Percentiles rank a stretch among this genome's conserved stretches.
phyloP scores from a whole-genome alignment of 2,888 invertebrate species.

The Diarsia mendica region DNA sequence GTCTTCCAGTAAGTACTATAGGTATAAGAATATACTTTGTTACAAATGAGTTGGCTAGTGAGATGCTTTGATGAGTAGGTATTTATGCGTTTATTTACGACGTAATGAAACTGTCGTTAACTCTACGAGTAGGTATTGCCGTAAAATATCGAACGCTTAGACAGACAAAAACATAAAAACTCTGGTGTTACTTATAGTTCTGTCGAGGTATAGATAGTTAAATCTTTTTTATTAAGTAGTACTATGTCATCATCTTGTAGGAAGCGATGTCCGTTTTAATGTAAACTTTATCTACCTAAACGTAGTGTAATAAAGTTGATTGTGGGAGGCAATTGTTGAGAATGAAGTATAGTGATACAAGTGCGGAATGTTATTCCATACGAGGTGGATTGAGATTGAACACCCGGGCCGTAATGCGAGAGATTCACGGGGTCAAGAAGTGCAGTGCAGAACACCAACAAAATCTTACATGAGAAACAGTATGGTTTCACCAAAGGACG shows the following conservation, averaged over 20 bases:
- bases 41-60: slow-evolving; percentile 27
- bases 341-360: no score
- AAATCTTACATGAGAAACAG: no score
- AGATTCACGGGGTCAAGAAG: no score
- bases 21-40: slow-evolving; percentile 19
- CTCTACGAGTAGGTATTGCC: slow-evolving; percentile 33
- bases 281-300: background rate
- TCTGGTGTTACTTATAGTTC: background rate
- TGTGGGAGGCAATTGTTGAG: no score
- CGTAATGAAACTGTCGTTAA: slow-evolving; percentile 67
- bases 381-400: no score
- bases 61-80: slow-evolving; percentile 46
- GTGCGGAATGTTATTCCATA: no score
- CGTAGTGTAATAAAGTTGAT: background rate
- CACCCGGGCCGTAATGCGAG: no score
- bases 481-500: no score
- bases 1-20: no score
- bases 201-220: slow-evolving; percentile 2
- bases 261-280: background rate
- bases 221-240: background rate
- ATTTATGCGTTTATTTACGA: slow-evolving; percentile 61
- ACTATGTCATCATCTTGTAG: no score
- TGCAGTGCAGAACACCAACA: no score
- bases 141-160: slow-evolving; percentile 42
- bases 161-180: slow-evolving; percentile 9